These are phyloP conservation scores for Chitala chitala DNA, from an alignment of 2,113 vertebrate genomes.

Conservation along the genomic window DNA sequence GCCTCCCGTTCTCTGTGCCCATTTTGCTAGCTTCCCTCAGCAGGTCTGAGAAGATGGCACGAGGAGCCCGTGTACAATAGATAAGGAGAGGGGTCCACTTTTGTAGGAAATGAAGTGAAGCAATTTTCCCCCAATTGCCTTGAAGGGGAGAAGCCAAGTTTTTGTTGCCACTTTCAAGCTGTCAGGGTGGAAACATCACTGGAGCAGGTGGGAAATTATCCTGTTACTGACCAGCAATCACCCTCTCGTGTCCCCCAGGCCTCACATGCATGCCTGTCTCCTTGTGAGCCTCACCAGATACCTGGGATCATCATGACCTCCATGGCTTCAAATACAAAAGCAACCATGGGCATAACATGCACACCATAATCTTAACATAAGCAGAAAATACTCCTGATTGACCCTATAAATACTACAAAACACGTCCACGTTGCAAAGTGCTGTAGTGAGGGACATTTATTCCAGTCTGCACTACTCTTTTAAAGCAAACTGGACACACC, in stretches of 20 bases:
- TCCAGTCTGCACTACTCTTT: neutral
- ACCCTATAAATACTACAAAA: too few relatives aligned
- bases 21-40: neutral
- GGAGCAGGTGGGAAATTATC: neutral
- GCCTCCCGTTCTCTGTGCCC: too few relatives aligned
- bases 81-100: too few relatives aligned
- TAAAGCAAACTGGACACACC: neutral
- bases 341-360: neutral
- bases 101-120: conserved; percentile 1
- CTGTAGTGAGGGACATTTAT: too few relatives aligned
- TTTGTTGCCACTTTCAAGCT: neutral
- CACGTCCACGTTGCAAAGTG: too few relatives aligned
- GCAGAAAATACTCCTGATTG: too few relatives aligned
- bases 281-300: neutral
- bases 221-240: neutral
- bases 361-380: neutral
- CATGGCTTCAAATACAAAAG: neutral
- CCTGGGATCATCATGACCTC: neutral
- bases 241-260: neutral
- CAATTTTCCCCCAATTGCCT: neutral
- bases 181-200: neutral
- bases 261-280: neutral
- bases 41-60: neutral
- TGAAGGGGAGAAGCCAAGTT: neutral
- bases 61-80: neutral